A percentile compares a stretch with the other conserved stretches of the same genome.
Conservation (phyloP, 2,113 vertebrate species). For the Bubo bubo region DNA sequence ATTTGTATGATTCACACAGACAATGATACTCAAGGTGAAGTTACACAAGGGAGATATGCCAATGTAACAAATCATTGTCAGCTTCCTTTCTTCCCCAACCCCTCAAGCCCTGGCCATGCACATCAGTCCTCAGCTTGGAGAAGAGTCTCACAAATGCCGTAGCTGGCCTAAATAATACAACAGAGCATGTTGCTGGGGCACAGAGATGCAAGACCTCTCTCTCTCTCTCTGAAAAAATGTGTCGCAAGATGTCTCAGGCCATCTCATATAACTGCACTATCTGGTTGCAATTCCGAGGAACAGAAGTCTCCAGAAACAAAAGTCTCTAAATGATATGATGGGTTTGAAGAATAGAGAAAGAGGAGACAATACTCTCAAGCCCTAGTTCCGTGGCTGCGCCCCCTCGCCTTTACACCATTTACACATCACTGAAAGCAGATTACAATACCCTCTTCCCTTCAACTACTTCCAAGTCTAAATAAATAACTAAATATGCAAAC, state of each 20-base stretch:
- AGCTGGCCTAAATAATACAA: not conserved
- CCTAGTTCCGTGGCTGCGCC: not conserved
- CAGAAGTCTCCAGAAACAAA: not conserved
- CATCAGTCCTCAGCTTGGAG: not conserved
- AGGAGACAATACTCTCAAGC: rapidly evolving
- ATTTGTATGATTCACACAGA: not conserved
- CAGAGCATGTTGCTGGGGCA: not conserved
- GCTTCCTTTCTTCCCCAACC: not conserved
- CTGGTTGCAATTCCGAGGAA: not conserved
- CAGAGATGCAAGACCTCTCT: not conserved
- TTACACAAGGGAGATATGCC: not conserved
- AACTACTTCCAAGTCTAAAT: not conserved
- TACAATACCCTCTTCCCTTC: not conserved
- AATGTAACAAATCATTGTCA: not conserved
- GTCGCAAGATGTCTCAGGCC: not conserved
- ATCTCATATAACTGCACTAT: not conserved
- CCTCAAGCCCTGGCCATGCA: not conserved
- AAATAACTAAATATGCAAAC: not conserved
- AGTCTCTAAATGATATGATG: not conserved
- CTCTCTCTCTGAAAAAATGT: not conserved
- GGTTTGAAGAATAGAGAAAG: not conserved
- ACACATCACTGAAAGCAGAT: not conserved
- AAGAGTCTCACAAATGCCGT: not conserved
- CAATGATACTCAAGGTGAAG: not conserved
- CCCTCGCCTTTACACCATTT: not conserved